These are phyloP conservation scores for Gallinago media DNA, from an alignment of 2,113 vertebrate genomes.

Conservation along the genomic window DNA sequence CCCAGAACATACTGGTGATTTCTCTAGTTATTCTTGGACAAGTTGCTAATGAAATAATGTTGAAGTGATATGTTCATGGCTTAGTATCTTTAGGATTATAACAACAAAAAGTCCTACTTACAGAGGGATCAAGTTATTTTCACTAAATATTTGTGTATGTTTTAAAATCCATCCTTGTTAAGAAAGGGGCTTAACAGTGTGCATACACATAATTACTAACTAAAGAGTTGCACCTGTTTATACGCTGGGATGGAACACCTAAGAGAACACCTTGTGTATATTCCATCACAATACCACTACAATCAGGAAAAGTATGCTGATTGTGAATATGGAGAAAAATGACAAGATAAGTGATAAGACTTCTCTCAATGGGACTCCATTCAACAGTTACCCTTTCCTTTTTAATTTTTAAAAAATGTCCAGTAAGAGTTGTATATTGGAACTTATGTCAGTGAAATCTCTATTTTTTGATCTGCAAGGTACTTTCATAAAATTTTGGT, in stretches of 20 bases:
- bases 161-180: background rate
- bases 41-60: background rate
- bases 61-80: background rate
- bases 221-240: background rate
- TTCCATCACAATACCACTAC: background rate
- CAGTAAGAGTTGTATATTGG: background rate
- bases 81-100: background rate
- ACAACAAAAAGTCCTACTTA: background rate
- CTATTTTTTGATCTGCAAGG: background rate
- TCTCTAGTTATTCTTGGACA: background rate
- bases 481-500: background rate
- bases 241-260: background rate
- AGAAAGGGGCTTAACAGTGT: background rate
- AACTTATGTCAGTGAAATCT: background rate
- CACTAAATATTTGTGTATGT: background rate
- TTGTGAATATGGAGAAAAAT: background rate
- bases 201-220: background rate
- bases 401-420: background rate
- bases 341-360: background rate
- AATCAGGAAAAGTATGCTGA: background rate
- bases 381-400: background rate
- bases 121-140: background rate
- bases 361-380: background rate
- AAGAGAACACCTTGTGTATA: background rate
- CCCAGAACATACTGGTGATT: background rate